Percentiles rank a stretch among this genome's conserved stretches.
Evolutionary conservation across 2,113 vertebrate genomes (phyloP).

Genomic region (Mohoua ochrocephala): DNA sequence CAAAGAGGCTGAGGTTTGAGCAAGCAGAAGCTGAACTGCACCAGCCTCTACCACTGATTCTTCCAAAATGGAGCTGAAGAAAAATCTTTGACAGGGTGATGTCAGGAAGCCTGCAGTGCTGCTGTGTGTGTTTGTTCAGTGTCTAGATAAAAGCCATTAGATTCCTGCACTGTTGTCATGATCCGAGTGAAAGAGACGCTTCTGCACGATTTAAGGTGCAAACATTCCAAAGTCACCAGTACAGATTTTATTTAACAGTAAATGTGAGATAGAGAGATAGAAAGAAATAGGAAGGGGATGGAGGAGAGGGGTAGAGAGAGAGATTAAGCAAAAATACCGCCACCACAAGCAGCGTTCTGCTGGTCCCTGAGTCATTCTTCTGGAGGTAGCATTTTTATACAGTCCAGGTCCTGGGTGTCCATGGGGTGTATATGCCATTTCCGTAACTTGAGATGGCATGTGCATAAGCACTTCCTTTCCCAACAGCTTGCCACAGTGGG

Average conservation of each 20-base stretch:
- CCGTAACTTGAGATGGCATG: not conserved
- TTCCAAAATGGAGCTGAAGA: not conserved
- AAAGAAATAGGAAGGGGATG: not conserved
- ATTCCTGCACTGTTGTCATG: not conserved
- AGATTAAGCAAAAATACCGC: not conserved
- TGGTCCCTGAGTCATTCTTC: not conserved
- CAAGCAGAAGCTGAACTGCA: not conserved
- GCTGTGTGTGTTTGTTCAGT: not conserved
- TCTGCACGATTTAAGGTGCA: not conserved
- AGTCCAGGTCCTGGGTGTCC: too few relatives aligned
- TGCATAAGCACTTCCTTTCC: not conserved
- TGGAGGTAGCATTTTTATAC: not conserved
- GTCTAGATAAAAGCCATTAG: not conserved
- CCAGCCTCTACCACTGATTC: not conserved
- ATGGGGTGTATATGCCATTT: not conserved
- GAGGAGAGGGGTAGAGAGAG: not conserved
- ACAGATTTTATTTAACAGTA: not conserved
- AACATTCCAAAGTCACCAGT: not conserved
- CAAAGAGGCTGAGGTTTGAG: not conserved
- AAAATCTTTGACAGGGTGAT: not conserved
- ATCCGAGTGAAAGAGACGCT: accelerated
- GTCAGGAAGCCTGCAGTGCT: not conserved
- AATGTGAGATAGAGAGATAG: not conserved
- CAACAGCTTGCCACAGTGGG: not conserved
- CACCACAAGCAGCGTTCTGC: accelerated